A percentile compares a stretch with the other conserved stretches of the same genome.
Conservation (phyloP, 2,113 vertebrate species). For the Callipepla squamata region DNA sequence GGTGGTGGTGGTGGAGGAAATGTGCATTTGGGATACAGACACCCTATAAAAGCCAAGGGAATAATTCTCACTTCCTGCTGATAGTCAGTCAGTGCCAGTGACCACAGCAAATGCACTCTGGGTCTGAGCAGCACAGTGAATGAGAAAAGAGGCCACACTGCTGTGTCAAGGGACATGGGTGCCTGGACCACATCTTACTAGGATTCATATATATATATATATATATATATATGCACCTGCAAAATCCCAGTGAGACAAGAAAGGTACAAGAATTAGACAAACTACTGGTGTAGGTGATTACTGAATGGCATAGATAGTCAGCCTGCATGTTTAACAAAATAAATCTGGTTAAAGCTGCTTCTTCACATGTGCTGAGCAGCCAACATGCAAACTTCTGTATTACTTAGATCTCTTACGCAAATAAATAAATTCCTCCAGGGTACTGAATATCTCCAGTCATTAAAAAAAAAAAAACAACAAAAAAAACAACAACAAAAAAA, state of each 20-base stretch:
- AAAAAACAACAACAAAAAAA: too few relatives aligned
- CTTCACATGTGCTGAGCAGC: not conserved
- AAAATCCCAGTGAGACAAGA: not conserved
- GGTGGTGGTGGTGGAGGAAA: not conserved
- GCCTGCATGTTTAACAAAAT: not conserved
- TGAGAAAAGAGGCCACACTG: not conserved
- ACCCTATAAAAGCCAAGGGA: not conserved
- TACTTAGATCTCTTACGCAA: not conserved
- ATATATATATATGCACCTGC: not conserved
- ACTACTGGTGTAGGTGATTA: not conserved
- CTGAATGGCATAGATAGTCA: not conserved
- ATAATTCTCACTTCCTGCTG: not conserved
- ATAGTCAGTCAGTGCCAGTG: not conserved
- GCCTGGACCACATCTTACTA: not conserved
- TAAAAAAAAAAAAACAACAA: too few relatives aligned
- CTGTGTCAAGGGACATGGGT: accelerated
- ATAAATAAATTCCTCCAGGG: not conserved
- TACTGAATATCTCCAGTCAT: not conserved
- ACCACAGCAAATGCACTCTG: not conserved
- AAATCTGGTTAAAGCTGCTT: not conserved
- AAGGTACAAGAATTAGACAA: not conserved
- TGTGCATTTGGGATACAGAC: not conserved
- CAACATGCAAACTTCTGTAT: not conserved
- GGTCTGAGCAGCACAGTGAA: not conserved
- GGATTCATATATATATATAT: not conserved